A percentile compares a stretch with the other conserved stretches of the same genome.
Conservation (phyloP, 2,113 vertebrate species). For the Oxyura jamaicensis region DNA sequence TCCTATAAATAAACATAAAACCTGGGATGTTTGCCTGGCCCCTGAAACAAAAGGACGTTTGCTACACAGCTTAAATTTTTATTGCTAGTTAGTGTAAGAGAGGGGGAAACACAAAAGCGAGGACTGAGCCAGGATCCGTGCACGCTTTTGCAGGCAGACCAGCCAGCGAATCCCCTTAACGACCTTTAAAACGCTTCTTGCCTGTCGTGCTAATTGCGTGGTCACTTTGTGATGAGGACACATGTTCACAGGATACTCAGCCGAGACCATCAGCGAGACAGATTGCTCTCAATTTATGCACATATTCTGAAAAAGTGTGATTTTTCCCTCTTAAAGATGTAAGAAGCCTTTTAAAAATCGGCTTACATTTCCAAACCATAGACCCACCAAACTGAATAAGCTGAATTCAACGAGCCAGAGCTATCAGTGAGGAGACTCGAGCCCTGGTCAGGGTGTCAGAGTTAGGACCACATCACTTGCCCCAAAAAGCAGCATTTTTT, state of each 20-base stretch:
- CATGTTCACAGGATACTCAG: neutral
- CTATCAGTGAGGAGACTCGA: neutral
- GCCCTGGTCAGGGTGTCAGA: neutral
- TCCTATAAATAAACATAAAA: slow-evolving; percentile 28
- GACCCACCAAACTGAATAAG: neutral
- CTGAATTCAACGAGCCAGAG: neutral
- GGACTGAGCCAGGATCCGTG: neutral
- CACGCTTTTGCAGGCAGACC: neutral
- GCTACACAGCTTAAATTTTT: neutral
- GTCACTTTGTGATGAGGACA: neutral
- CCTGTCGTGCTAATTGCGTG: neutral
- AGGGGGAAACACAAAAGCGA: neutral
- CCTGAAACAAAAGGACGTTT: slow-evolving; percentile 10
- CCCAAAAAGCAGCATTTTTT: neutral
- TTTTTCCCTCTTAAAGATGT: neutral
- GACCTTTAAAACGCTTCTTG: slow-evolving; percentile 15
- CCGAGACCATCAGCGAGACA: neutral
- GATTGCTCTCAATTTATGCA: neutral
- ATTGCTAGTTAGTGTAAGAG: neutral
- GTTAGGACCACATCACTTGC: neutral
- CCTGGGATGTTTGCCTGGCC: neutral
- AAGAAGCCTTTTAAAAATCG: neutral
- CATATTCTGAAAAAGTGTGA: neutral
- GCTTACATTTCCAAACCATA: neutral
- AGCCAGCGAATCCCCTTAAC: neutral